These are phyloP conservation scores for Chymomyza costata DNA, from an alignment of 1,140 invertebrate species.

Conservation along the genomic window DNA sequence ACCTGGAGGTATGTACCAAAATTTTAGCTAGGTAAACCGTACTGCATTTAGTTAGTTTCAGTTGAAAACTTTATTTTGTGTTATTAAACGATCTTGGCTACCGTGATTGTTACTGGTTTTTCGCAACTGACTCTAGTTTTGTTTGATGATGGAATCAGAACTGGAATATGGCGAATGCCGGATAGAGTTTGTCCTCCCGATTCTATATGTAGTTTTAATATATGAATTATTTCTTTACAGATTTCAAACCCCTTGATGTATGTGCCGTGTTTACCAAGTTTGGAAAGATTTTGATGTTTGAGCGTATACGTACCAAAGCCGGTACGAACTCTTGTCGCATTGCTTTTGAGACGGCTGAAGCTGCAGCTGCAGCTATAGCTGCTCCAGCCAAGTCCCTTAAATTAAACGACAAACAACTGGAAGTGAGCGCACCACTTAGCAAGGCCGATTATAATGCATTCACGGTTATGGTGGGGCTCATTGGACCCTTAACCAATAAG, in stretches of 20 bases:
- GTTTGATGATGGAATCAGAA: too few species aligned
- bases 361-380: slow-evolving; percentile 33
- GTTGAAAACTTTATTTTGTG: too few species aligned
- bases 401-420: slow-evolving; percentile 16
- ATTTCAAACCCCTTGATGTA: slow-evolving; percentile 35
- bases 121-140: too few species aligned
- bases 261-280: slow-evolving; percentile 51
- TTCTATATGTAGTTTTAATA: not conserved
- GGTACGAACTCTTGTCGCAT: slow-evolving; percentile 21
- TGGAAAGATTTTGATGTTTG: slow-evolving; percentile 29
- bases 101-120: too few species aligned
- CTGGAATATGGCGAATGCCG: too few species aligned
- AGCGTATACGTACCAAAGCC: slow-evolving; percentile 16
- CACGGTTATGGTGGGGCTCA: slow-evolving; percentile 33
- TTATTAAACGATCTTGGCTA: too few species aligned
- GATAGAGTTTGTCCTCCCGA: too few species aligned
- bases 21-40: too few species aligned
- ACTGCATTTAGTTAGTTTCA: too few species aligned
- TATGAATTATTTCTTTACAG: slow-evolving; percentile 13
- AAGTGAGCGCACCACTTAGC: not conserved
- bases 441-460: slow-evolving; percentile 10
- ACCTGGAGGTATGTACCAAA: slow-evolving; percentile 33
- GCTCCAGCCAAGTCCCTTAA: slow-evolving; percentile 42
- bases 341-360: slow-evolving; percentile 36
- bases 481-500: slow-evolving; percentile 28